These are phyloP conservation scores for Lepidostoma basale DNA, from an alignment of 1,140 invertebrate species.

Conservation along the genomic window DNA sequence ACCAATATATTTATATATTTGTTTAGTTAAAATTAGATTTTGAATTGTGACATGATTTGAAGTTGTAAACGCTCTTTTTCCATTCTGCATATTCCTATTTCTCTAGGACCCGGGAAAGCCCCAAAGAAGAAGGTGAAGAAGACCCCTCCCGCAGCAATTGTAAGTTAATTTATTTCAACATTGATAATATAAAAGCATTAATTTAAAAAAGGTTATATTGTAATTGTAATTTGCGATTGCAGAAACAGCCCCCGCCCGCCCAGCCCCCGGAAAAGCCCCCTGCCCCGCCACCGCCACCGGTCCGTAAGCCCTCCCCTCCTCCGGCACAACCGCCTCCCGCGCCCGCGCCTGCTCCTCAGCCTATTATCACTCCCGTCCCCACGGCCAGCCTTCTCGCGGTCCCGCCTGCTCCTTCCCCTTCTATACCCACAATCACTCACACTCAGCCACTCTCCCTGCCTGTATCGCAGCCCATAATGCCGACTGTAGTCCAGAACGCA, in stretches of 20 bases:
- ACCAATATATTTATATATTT: too few relatives aligned
- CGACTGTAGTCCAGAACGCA: too few relatives aligned
- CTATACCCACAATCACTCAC: neutral
- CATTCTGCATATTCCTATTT: neutral
- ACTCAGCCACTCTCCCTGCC: too few relatives aligned
- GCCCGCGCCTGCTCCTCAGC: slow-evolving; percentile 43
- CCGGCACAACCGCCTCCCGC: neutral
- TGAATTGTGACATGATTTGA: too few relatives aligned
- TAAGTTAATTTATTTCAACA: slow-evolving; percentile 33
- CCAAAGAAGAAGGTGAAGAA: slow-evolving; percentile 60
- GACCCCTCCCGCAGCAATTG: slow-evolving; percentile 30
- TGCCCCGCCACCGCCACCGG: neutral
- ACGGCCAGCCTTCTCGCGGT: slow-evolving; percentile 39
- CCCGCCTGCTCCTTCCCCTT: slow-evolving; percentile 35
- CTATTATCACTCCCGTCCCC: slow-evolving; percentile 39
- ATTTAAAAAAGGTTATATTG: neutral
- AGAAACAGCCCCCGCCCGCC: slow-evolving; percentile 32
- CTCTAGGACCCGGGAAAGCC: slow-evolving; percentile 49
- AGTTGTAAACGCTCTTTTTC: too few relatives aligned
- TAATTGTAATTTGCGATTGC: slow-evolving; percentile 20
- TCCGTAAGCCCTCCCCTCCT: neutral
- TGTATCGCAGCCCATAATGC: too few relatives aligned
- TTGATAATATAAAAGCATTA: neutral
- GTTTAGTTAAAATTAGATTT: too few relatives aligned
- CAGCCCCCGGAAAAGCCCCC: slow-evolving; percentile 19